Base-by-base conservation (phyloP, 2,888 invertebrate species). In the Axea sp. region DNA sequence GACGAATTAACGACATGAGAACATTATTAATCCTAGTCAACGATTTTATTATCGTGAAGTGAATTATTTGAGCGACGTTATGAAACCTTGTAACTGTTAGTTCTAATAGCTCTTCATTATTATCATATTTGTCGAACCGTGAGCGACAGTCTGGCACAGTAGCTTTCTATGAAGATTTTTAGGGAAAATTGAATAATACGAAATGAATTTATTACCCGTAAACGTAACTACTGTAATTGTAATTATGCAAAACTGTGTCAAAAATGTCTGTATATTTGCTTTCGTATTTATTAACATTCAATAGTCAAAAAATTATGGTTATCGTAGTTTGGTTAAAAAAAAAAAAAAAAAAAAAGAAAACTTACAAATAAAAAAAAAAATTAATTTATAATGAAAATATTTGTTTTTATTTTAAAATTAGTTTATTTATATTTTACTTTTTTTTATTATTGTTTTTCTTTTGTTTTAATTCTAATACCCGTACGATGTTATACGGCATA, bases 61-160 rank as follows among this genome's bases (percentile, higher is more conserved):
- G 60, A 60, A 69, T 69, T 37, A 47, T 30, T 55, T 33, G 60
- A 28, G 53, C 69, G 26, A 31, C 47, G 62, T 35, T 39, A 51
- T 11, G 55, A 57, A 71, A 71, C 65, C 51, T 65, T 74, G 69
- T 60, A 71, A 71, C 60, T 74, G 74, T 65, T 69, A 55, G 24
- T 22, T 69, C 55, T 65, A 45, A 59, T 59, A 62, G 69, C 68
- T 67, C 69, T 41, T 49, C 47, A 43, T 53, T 57, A 75, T 75
- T 75, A 75, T 75, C 75, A 64, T 75, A 72, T 72, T 75, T 68
- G 59, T 28, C 75, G 72, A 35, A 60, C 72, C 72, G 59, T 75
- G 68, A 72, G 67, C 68, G 57, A 64, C 71, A 60, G 72, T 62
- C 75, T 68, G 72, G 67, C 64, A 64, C 75, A 72, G 68, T 68